Evolutionary conservation across 2,113 vertebrate species (phyloP).

Genomic region (Natator depressus): DNA sequence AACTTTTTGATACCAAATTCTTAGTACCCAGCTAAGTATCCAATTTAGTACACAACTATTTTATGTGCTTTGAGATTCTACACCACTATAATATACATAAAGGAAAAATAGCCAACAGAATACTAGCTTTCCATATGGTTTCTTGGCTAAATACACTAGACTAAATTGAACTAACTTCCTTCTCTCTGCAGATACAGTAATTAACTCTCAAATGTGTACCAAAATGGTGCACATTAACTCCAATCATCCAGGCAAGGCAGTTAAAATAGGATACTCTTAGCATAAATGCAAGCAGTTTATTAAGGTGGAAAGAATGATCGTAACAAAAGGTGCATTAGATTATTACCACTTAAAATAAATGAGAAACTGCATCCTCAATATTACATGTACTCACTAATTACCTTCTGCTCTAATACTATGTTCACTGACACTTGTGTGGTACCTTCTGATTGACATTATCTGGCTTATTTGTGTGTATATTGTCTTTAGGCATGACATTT

Average conservation of each 20-base stretch:
- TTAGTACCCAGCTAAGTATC: background rate
- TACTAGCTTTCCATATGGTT: background rate
- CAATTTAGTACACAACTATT: background rate
- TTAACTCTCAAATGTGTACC: background rate
- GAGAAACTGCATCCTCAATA: background rate
- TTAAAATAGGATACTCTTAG: background rate
- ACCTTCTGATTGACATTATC: constrained; percentile 68
- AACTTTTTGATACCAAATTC: background rate
- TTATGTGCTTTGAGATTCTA: background rate
- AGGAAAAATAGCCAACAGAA: background rate
- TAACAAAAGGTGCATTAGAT: background rate
- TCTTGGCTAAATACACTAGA: background rate
- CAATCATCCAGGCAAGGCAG: background rate
- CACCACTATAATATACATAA: background rate
- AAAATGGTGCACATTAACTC: background rate
- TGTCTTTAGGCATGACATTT: constrained; percentile 28
- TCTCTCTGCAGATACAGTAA: background rate
- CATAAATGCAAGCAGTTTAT: background rate
- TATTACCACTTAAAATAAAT: background rate
- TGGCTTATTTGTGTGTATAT: constrained; percentile 42
- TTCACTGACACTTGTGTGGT: constrained; percentile 70
- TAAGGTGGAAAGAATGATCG: background rate
- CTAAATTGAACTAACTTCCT: background rate
- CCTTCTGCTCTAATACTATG: constrained; percentile 11
- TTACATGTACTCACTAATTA: background rate